Evolutionary conservation across 37 sponge, comb jelly and placozoan genomes (phyloP), one percentile per base, ranked within the genome.

Genomic region (Haliclona indistincta): DNA sequence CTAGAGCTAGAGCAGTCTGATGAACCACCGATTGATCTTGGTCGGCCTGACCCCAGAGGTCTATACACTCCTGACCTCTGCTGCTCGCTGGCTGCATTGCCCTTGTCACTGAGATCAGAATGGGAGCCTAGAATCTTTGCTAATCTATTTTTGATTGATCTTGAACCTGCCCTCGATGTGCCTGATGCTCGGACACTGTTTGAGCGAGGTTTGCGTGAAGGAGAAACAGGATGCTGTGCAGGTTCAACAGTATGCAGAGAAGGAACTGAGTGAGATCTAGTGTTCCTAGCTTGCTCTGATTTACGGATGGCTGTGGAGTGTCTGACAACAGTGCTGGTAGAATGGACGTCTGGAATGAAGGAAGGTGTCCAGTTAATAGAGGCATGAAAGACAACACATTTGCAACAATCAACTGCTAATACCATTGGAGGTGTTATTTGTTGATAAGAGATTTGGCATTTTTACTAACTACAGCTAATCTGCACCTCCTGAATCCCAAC

Each of bases 1-100:
- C 67, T 63, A 20, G 76, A 71, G 66, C 45, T 85, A 56, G 86
- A 85, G 62, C 86, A 85, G 34, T 85, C 86, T 0, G 86, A 85
- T 25, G 84, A 83, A 23, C 77, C 84, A 2, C 86, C 86, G 6
- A 85, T 78, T 17, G 86, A 85, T 41, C 61, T 47, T 23, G 86
- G 79, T 0, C 86, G 73, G 41, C n/a, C 17, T 34, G 22, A 42
- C 20, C 63, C 64, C 13, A 85, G 53, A 1, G 72, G 72, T 51
- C 67, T 45, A 37, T 84, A 84, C 1, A 74, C 67, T 15, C 83
- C 83, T 20, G 26, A 25, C 60, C n/a, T 26, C 17, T 38, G 56
- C 0, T 75, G 70, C 0, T 44, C 69, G 15, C 63, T 38, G 23
- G 51, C 43, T 34, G 22, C 5, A 0, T 7, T n/a, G 28, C 63